phyloP scores from a whole-genome alignment of 2,888 invertebrate species.

The Cataglyphis livida region DNA sequence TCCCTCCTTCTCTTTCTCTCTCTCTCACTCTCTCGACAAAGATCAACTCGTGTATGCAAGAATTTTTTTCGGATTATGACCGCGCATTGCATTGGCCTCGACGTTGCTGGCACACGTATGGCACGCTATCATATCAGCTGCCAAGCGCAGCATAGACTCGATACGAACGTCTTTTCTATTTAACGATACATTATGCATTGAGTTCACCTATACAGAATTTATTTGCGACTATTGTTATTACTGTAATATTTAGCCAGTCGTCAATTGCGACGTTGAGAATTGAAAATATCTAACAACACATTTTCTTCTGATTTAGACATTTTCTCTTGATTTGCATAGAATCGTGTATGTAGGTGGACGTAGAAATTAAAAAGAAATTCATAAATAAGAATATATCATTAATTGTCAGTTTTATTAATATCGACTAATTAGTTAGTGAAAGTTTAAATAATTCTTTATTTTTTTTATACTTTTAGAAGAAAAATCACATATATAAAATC shows the following conservation, averaged over 20 bases:
- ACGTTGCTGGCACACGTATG: constrained; percentile 43
- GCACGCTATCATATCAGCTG: constrained; percentile 37
- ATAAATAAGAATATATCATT: constrained; percentile 7
- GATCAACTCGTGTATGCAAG: neutral
- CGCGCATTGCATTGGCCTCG: constrained; percentile 39
- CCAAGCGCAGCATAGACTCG: constrained; percentile 14
- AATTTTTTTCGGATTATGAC: constrained; percentile 42
- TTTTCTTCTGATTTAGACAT: neutral
- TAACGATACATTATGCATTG: constrained; percentile 21
- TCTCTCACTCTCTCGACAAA: neutral
- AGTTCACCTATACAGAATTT: neutral
- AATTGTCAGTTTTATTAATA: neutral
- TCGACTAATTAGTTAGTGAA: neutral
- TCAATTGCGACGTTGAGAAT: constrained; percentile 16
- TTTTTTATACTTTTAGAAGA: constrained; percentile 19
- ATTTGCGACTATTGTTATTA: constrained; percentile 27
- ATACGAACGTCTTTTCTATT: constrained; percentile 30
- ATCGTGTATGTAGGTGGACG: neutral
- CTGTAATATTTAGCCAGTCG: constrained; percentile 14
- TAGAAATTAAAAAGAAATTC: constrained; percentile 7
- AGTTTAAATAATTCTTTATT: constrained; percentile 19
- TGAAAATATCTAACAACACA: constrained; percentile 22
- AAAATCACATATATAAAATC: constrained; percentile 6
- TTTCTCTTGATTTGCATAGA: neutral
- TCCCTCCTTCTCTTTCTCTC: neutral